These are phyloP conservation scores for Melangyna quadrimaculata DNA, from an alignment of 2,888 invertebrate species.

Conservation along the genomic window DNA sequence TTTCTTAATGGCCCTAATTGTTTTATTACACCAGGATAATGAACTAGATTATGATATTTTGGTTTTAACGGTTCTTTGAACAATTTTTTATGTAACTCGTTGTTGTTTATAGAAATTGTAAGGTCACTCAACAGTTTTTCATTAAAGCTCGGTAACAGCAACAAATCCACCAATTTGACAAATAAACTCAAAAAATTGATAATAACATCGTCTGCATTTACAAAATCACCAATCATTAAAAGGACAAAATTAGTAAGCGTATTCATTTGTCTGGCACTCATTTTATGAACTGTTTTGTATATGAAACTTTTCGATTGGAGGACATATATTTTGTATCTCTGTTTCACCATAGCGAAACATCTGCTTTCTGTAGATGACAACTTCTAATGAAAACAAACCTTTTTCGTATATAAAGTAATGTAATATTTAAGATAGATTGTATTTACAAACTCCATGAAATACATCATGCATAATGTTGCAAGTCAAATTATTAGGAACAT, in stretches of 20 bases:
- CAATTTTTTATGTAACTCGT: slow-evolving; percentile 28
- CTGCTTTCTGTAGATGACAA: slow-evolving; percentile 67
- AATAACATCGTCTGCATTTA: slow-evolving; percentile 54
- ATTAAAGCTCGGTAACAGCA: not conserved
- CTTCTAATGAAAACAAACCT: slow-evolving; percentile 54
- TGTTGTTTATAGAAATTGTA: not conserved
- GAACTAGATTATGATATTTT: slow-evolving; percentile 51
- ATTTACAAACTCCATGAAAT: slow-evolving; percentile 72
- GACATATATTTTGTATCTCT: slow-evolving; percentile 60
- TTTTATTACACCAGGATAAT: slow-evolving; percentile 39
- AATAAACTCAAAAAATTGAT: slow-evolving; percentile 57
- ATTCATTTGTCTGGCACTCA: slow-evolving; percentile 67
- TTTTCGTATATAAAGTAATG: too few species aligned
- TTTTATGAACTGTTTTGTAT: slow-evolving; percentile 39
- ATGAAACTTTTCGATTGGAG: slow-evolving; percentile 22
- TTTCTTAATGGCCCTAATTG: slow-evolving; percentile 48
- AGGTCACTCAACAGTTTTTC: not conserved
- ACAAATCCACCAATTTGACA: slow-evolving; percentile 58
- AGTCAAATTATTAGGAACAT: slow-evolving; percentile 68
- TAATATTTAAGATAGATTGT: slow-evolving; percentile 37
- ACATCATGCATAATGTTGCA: slow-evolving; percentile 74
- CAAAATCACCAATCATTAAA: slow-evolving; percentile 71
- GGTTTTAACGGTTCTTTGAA: slow-evolving; percentile 20
- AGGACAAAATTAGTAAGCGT: slow-evolving; percentile 61
- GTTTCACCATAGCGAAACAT: slow-evolving; percentile 68